A percentile compares a stretch with the other conserved stretches of the same genome.
These are phyloP conservation scores for Sussaba pulchella DNA, from an alignment of 2,888 invertebrate genomes.

Conservation along the genomic window DNA sequence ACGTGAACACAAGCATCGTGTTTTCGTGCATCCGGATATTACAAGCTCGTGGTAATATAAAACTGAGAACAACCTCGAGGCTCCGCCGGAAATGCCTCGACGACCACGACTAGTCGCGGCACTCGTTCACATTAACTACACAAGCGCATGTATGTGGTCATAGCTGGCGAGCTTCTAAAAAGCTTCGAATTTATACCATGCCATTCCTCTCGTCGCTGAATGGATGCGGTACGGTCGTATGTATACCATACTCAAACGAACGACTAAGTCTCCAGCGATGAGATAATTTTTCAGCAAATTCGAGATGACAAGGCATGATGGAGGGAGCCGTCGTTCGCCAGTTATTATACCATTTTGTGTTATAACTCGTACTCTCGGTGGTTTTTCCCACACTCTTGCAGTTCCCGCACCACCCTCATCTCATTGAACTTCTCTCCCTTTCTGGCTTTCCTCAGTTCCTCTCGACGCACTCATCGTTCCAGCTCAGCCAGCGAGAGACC, in stretches of 20 bases:
- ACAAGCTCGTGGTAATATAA: constrained; percentile 27
- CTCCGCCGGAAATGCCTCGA: neutral
- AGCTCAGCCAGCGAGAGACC: constrained; percentile 39
- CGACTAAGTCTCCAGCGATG: constrained; percentile 19
- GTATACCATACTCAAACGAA: constrained; percentile 22
- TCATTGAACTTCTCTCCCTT: constrained; percentile 22
- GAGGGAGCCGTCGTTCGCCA: constrained; percentile 64
- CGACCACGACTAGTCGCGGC: constrained; percentile 14
- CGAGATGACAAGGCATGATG: constrained; percentile 66
- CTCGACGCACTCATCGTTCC: constrained; percentile 48
- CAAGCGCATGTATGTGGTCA: constrained; percentile 5
- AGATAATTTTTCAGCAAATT: constrained; percentile 68
- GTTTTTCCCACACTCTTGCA: constrained; percentile 20
- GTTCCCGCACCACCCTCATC: constrained; percentile 2
- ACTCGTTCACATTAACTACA: neutral
- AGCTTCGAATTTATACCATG: neutral
- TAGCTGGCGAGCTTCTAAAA: constrained; percentile 30
- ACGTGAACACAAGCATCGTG: neutral
- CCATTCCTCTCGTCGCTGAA: constrained; percentile 22
- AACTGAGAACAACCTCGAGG: neutral
- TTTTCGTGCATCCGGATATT: too few relatives aligned
- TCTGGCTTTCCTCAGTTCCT: constrained; percentile 28
- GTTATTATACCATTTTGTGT: constrained; percentile 69
- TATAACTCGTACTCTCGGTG: constrained; percentile 53
- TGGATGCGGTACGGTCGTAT: constrained; percentile 14